Conservation (phyloP, 2,113 vertebrate species). For the Orthochromis malagaraziensis region DNA sequence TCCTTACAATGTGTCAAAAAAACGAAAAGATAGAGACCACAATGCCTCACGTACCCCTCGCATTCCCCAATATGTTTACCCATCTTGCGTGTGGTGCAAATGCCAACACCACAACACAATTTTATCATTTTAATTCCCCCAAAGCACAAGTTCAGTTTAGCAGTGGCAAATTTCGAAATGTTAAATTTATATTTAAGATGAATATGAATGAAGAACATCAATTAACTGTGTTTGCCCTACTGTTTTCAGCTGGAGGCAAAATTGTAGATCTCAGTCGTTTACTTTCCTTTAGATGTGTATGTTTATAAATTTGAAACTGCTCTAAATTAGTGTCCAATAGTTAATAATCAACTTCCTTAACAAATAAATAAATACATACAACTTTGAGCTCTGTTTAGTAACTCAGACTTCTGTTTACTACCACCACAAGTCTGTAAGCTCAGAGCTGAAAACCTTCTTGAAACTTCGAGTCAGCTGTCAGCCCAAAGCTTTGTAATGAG, state of each 20-base stretch:
- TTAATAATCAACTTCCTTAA: background rate
- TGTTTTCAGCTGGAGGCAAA: background rate
- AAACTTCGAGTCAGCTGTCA: background rate
- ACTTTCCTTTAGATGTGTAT: background rate
- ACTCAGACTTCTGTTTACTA: background rate
- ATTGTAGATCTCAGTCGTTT: rapidly evolving
- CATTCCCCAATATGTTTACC: background rate
- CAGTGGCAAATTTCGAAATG: background rate
- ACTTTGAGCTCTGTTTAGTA: background rate
- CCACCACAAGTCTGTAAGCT: background rate
- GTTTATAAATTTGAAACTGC: background rate
- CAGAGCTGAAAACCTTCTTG: background rate
- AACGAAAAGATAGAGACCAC: background rate
- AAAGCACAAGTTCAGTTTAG: background rate
- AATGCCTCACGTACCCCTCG: rapidly evolving
- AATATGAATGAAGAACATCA: background rate
- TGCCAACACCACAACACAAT: background rate
- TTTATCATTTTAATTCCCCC: background rate
- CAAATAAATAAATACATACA: background rate
- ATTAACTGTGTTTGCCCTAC: background rate
- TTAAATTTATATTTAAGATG: background rate
- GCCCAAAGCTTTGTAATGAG: background rate
- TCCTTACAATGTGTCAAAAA: background rate
- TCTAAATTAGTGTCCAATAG: background rate
- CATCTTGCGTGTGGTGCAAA: background rate